These are phyloP conservation scores for Phorcus lineatus DNA, from an alignment of 2,888 invertebrate species.

Conservation along the genomic window DNA sequence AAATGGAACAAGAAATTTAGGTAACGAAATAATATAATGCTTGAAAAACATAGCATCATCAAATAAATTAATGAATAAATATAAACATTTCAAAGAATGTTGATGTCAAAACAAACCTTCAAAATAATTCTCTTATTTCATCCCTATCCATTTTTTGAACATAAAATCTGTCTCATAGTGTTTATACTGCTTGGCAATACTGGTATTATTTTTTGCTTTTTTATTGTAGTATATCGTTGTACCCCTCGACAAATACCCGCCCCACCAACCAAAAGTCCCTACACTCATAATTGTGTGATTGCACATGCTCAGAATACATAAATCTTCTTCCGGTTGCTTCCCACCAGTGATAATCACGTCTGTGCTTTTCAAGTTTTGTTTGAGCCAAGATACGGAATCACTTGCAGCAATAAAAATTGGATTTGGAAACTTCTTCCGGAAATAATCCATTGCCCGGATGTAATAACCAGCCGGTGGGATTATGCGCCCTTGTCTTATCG, in stretches of 20 bases:
- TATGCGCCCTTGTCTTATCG: slow-evolving; percentile 20
- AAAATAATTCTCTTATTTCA: background rate
- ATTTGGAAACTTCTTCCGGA: background rate
- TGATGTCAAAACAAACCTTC: too few species aligned
- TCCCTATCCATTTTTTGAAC: background rate
- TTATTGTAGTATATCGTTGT: background rate
- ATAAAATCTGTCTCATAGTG: background rate
- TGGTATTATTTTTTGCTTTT: background rate
- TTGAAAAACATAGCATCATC: too few species aligned
- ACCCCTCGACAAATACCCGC: background rate
- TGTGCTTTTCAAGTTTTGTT: slow-evolving; percentile 19
- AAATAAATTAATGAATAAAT: too few species aligned
- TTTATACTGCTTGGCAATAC: background rate
- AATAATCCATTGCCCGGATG: background rate
- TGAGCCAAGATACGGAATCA: background rate
- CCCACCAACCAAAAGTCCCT: slow-evolving; percentile 12
- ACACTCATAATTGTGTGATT: slow-evolving; percentile 2
- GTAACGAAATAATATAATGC: too few species aligned
- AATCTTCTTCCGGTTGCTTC: background rate
- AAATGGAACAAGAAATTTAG: too few species aligned
- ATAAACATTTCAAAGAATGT: too few species aligned
- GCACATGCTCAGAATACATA: background rate
- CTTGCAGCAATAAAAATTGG: background rate
- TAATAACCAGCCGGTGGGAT: background rate
- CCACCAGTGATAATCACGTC: background rate